Base-by-base conservation (phyloP, 2,113 vertebrate species). In the Dromiciops gliroides region DNA sequence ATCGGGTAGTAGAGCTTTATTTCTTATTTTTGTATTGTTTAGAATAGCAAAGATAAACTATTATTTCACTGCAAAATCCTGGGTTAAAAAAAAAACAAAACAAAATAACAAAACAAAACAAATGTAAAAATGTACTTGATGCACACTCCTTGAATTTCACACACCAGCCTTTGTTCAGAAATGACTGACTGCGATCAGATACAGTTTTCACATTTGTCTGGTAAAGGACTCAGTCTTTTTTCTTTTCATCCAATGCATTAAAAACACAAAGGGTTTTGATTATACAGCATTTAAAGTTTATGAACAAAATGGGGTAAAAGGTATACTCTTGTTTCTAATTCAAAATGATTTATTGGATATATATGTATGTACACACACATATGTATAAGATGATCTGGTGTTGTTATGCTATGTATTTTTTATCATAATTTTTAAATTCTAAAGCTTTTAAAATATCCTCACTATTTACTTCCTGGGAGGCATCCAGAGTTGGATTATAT, bases 21-120 rank as follows among this genome's bases (percentile, higher is more conserved):
- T 89, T 94, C 53, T 47, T 95, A 16, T 95, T 94, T 97, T 49
- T 91, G 51, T 89, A 49, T 94, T 97, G 90, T 93, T 94, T 94
- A 60, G 31, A 93, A 75, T 92, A 92, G 52, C 90, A 89, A 95
- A 93, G 48, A 47, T 23, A 92, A 52, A 92, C 24, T 50, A 90
- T 51, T 90, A 0, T 1, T 90, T 56, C 95, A 91, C 88, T 94
- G 48, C 14, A 91, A 95, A 93, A 95, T 89, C 23, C 88, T 92
- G 52, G 56, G 16, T n/a, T n/a, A n/a, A 10, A 0, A 19, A 7
- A 49, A 51, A 95, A 16, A 51, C 16, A 51, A 19, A 51, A 51
- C 14, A 51, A 51, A 51, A 1, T 19, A 14, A 51, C 51, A 51
- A 51, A 51, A n/a, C n/a, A n/a, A 92, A 95, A 90, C 44, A 92